A percentile compares a stretch with the other conserved stretches of the same genome.
Conservation (phyloP, 2,113 vertebrate genomes). For the Caracal caracal region DNA sequence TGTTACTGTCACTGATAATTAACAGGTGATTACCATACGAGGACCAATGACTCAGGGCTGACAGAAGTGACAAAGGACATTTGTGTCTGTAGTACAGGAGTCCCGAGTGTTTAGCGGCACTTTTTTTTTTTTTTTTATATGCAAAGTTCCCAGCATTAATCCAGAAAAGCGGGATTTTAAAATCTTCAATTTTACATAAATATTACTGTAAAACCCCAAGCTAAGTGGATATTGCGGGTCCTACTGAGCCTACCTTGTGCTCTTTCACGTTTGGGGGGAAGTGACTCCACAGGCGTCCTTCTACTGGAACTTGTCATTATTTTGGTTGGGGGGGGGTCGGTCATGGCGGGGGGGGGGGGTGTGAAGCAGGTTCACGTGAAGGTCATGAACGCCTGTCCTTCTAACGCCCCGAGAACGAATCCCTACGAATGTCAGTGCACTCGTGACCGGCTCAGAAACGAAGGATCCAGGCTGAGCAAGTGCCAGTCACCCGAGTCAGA, state of each 20-base stretch:
- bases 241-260: not conserved
- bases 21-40: accelerated
- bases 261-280: not conserved
- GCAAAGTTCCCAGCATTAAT: not conserved
- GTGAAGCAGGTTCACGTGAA: not conserved
- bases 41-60: too few species aligned
- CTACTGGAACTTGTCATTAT: not conserved
- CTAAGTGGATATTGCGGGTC: not conserved
- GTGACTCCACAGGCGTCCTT: not conserved
- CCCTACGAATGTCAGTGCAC: accelerated
- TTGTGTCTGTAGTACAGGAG: not conserved
- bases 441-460: accelerated
- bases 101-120: not conserved
- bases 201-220: not conserved
- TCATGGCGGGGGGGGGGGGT: not conserved
- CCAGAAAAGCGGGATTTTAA: not conserved
- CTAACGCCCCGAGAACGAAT: not conserved
- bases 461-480: not conserved
- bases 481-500: not conserved
- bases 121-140: not conserved
- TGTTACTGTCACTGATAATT: accelerated
- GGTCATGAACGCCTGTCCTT: not conserved
- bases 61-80: accelerated
- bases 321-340: accelerated
- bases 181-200: not conserved